phyloP scores from a whole-genome alignment of 2,113 vertebrate species.

The Phycodurus eques region DNA sequence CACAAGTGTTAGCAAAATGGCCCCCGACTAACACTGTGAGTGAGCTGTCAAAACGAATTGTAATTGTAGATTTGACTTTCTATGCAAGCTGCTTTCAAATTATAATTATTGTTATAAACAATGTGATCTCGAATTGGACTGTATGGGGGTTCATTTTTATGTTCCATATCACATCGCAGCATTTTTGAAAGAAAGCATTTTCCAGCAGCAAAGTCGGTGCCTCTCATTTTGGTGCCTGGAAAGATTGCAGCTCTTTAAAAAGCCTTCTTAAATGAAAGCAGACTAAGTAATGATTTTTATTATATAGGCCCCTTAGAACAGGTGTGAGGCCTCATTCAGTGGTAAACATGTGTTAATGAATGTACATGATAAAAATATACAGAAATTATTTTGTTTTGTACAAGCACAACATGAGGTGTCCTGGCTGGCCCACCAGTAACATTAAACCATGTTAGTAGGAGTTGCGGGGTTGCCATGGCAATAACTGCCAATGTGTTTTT shows the following conservation, averaged over 20 bases:
- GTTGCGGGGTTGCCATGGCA: neutral
- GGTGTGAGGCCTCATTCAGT: neutral
- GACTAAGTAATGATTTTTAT: neutral
- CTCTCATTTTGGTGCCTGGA: slow-evolving; percentile 1
- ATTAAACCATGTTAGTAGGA: neutral
- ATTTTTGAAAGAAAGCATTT: slow-evolving; percentile 14
- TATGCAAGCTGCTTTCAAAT: slow-evolving; percentile 40
- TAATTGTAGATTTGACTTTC: slow-evolving; percentile 31
- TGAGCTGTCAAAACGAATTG: neutral
- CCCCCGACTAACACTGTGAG: slow-evolving; percentile 2
- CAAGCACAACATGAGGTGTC: neutral
- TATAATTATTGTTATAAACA: neutral
- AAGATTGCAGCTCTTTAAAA: neutral
- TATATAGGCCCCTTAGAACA: neutral
- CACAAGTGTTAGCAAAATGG: neutral
- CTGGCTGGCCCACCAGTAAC: neutral
- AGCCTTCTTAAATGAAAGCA: neutral
- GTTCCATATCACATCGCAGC: slow-evolving; percentile 1
- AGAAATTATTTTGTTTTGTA: neutral
- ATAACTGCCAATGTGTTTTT: neutral
- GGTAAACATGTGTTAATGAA: neutral
- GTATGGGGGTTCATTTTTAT: neutral
- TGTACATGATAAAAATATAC: neutral
- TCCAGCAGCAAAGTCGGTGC: slow-evolving; percentile 1
- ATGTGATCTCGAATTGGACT: neutral